A percentile compares a stretch with the other conserved stretches of the same genome.
phyloP scores from a whole-genome alignment of 2,888 invertebrate genomes.

The Xylota sylvarum region DNA sequence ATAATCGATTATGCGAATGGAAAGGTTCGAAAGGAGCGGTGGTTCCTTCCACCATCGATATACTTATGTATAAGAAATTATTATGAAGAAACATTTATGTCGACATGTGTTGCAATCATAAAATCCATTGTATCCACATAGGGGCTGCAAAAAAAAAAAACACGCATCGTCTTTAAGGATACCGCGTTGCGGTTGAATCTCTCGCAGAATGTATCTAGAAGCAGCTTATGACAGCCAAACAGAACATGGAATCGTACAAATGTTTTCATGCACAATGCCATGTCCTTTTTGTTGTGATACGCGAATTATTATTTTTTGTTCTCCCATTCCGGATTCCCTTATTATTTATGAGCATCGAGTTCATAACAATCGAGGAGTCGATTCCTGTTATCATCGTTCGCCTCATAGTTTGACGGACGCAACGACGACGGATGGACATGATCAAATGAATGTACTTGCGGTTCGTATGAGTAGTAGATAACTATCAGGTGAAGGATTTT shows the following conservation, averaged over 20 bases:
- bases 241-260: conserved; percentile 79
- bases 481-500: conserved; percentile 67
- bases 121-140: conserved; percentile 62
- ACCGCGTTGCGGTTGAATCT: conserved; percentile 51
- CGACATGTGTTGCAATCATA: conserved; percentile 82
- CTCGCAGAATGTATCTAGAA: background rate
- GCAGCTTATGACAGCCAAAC: conserved; percentile 55
- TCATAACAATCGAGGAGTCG: conserved; percentile 42
- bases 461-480: conserved; percentile 65
- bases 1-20: conserved; percentile 84
- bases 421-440: conserved; percentile 53
- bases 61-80: conserved; percentile 49
- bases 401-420: conserved; percentile 43
- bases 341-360: conserved; percentile 70
- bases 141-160: conserved; percentile 78
- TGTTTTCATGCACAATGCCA: conserved; percentile 79
- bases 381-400: conserved; percentile 53
- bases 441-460: conserved; percentile 57
- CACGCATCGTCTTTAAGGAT: conserved; percentile 60
- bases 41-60: too few species aligned
- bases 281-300: conserved; percentile 74
- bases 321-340: conserved; percentile 2
- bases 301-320: conserved; percentile 68
- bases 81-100: conserved; percentile 81
- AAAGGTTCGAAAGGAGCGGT: background rate